A percentile compares a stretch with the other conserved stretches of the same genome.
Evolutionary conservation across 2,113 vertebrate genomes (phyloP).

Genomic region (Myotis davidii): DNA sequence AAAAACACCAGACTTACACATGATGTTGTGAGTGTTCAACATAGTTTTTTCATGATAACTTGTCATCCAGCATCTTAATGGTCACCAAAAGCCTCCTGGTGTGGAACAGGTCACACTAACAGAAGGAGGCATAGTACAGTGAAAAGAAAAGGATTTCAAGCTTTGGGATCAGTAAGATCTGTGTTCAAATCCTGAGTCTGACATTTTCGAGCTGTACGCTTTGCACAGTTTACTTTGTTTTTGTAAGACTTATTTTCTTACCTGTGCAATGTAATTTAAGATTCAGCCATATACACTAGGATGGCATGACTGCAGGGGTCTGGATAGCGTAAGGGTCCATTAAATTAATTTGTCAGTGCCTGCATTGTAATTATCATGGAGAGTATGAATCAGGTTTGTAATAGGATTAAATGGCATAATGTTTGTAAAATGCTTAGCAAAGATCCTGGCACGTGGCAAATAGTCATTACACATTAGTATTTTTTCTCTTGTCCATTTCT

Average conservation of each 20-base stretch:
- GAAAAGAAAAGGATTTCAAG: neutral
- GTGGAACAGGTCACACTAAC: neutral
- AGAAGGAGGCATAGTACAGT: neutral
- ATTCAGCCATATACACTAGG: neutral
- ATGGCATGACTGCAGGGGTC: neutral
- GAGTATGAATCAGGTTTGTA: neutral
- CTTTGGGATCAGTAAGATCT: neutral
- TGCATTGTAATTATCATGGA: neutral
- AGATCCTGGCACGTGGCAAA: neutral
- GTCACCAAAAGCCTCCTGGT: neutral
- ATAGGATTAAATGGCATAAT: neutral
- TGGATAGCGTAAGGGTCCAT: neutral
- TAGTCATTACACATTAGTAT: neutral
- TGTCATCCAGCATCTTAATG: neutral
- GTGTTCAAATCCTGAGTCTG: neutral
- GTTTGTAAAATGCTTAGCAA: neutral
- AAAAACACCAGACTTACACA: neutral
- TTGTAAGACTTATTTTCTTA: constrained; percentile 1
- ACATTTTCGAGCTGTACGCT: neutral
- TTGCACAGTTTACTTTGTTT: neutral
- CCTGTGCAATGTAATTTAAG: neutral
- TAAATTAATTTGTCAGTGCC: neutral
- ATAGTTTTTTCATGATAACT: neutral
- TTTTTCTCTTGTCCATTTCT: neutral
- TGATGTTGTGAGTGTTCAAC: neutral